Conservation (phyloP, 2,797 vertebrate species). For the Pipistrellus pygmaeus region DNA sequence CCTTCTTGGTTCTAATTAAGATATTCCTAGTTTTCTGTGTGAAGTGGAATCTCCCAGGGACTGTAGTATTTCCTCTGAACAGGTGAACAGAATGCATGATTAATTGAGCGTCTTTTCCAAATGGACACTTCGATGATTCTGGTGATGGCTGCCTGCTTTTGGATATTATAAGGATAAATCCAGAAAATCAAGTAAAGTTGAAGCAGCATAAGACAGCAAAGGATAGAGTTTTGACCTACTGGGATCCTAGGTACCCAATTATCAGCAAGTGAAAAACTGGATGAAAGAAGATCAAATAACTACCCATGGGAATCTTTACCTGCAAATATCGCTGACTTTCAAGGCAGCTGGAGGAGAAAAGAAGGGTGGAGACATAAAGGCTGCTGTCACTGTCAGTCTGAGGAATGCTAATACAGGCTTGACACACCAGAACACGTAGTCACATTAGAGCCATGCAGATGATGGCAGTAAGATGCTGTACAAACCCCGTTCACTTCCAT, state of each 20-base stretch:
- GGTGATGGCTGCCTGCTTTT: neutral
- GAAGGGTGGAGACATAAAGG: neutral
- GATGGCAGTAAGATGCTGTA: neutral
- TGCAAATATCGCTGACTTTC: constrained; percentile 15
- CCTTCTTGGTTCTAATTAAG: constrained; percentile 23
- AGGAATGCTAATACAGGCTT: neutral
- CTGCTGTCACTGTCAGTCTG: neutral
- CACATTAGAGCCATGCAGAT: neutral
- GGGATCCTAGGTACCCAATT: neutral
- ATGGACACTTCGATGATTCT: neutral
- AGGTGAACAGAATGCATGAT: neutral
- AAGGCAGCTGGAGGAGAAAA: constrained; percentile 11
- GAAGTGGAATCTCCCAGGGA: neutral
- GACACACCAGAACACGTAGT: neutral
- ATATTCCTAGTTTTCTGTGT: constrained; percentile 14
- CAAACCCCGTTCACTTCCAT: neutral
- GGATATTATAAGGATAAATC: constrained; percentile 6
- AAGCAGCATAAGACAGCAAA: neutral
- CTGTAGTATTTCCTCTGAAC: neutral
- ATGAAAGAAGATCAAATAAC: constrained; percentile 50
- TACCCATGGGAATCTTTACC: neutral
- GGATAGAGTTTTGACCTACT: neutral
- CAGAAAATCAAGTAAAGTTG: constrained; percentile 17
- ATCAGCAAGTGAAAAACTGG: constrained; percentile 30
- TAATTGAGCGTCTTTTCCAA: constrained; percentile 30